Conservation (phyloP, 2,888 invertebrate species). For the Drosophila multiciliata region DNA sequence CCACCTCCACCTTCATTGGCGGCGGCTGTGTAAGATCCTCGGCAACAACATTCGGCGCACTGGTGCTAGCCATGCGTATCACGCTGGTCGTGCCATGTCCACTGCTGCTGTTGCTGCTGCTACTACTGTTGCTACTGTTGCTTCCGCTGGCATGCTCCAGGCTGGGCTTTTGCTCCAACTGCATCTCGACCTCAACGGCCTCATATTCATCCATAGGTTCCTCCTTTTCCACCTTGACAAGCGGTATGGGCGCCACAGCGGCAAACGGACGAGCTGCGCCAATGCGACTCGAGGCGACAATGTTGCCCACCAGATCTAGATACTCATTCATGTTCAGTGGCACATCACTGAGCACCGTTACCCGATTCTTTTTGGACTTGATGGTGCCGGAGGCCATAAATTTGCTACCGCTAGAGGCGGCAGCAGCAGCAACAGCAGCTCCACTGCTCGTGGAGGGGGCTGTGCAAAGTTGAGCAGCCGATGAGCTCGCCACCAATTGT, state of each 20-base stretch:
- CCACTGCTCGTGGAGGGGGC: conserved; percentile 65
- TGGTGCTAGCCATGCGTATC: conserved; percentile 83
- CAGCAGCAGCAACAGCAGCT: conserved; percentile 29
- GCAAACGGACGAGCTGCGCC: conserved; percentile 73
- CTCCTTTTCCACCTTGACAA: conserved; percentile 83
- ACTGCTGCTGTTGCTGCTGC: conserved; percentile 50
- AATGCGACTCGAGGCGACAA: conserved; percentile 83
- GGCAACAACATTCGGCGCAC: conserved; percentile 36
- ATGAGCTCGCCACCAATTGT: conserved; percentile 2
- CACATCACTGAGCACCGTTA: conserved; percentile 85
- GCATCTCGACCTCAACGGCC: conserved; percentile 16
- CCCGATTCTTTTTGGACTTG: conserved; percentile 78
- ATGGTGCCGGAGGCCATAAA: conserved; percentile 42
- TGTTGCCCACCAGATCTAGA: conserved; percentile 83
- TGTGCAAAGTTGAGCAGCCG: conserved; percentile 37
- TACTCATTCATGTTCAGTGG: conserved; percentile 85
- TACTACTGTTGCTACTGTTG: conserved; percentile 6
- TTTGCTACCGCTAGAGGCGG: conserved; percentile 19
- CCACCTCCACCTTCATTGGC: conserved; percentile 70
- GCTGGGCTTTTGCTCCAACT: conserved; percentile 52
- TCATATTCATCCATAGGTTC: conserved; percentile 82
- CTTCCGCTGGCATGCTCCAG: conserved; percentile 45
- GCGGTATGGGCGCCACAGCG: conserved; percentile 73
- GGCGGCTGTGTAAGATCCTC: conserved; percentile 75
- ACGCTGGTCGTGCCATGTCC: conserved; percentile 84